Evolutionary conservation across 2,797 vertebrate genomes (phyloP).

Genomic region (Sparidentex hasta): DNA sequence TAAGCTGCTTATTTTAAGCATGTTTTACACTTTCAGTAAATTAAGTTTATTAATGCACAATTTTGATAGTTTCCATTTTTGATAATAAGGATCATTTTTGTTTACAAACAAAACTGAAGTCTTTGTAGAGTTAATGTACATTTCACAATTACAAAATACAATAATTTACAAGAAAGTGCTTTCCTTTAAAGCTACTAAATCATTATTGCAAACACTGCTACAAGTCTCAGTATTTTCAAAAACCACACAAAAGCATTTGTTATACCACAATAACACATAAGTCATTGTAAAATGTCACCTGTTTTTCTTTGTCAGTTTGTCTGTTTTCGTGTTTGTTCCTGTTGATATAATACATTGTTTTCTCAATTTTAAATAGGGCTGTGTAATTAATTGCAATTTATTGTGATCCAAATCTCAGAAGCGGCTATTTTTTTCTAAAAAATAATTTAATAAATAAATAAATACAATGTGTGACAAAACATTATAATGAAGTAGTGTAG

Average conservation of each 20-base stretch:
- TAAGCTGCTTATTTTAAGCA: conserved; percentile 2
- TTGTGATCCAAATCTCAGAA: no score
- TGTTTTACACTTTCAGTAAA: not conserved
- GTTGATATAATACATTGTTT: not conserved
- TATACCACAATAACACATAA: not conserved
- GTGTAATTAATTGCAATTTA: no score
- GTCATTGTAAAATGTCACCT: not conserved
- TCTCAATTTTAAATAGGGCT: no score
- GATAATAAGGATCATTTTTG: not conserved
- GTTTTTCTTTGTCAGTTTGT: not conserved
- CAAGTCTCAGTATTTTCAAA: not conserved
- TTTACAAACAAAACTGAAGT: conserved; percentile 15
- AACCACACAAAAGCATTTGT: not conserved
- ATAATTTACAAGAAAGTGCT: not conserved
- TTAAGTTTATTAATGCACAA: conserved; percentile 7
- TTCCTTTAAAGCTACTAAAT: conserved; percentile 6
- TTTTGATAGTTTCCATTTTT: not conserved
- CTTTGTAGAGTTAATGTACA: not conserved
- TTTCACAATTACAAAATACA: not conserved
- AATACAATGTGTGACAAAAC: no score
- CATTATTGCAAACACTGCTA: not conserved
- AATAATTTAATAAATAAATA: no score
- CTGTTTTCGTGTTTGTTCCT: not conserved
- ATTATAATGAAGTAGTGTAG: no score
- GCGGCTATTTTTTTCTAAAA: no score